These are phyloP conservation scores for Drosophila equinoxialis DNA, from an alignment of 1,140 invertebrate species.

Conservation along the genomic window DNA sequence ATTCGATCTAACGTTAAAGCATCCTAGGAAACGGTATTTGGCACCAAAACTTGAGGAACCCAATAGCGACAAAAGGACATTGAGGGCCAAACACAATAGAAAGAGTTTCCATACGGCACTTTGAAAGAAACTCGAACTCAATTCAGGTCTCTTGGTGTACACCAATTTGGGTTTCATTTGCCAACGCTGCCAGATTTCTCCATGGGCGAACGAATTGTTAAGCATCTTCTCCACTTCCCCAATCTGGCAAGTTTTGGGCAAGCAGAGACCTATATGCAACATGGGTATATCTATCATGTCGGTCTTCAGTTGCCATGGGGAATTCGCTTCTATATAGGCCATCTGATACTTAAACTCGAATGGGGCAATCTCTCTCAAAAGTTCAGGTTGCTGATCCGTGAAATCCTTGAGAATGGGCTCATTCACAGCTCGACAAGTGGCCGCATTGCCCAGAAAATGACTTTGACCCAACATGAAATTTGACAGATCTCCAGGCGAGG, in stretches of 20 bases:
- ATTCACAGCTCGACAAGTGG: conserved; percentile 38
- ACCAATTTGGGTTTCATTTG: conserved; percentile 29
- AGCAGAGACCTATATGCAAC: conserved; percentile 54
- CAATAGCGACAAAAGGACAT: conserved; percentile 8
- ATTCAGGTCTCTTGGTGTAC: no score
- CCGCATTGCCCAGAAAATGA: conserved; percentile 51
- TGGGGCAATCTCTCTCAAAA: conserved; percentile 26
- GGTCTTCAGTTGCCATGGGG: conserved; percentile 20
- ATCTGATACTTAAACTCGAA: conserved; percentile 43
- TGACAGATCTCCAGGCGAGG: conserved; percentile 40
- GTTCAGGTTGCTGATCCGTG: not conserved
- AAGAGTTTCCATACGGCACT: conserved; percentile 19
- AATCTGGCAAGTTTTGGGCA: conserved; percentile 36
- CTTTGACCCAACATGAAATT: conserved; percentile 50
- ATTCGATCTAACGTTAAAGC: conserved; percentile 45
- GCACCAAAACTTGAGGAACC: not conserved
- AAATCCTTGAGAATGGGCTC: conserved; percentile 15
- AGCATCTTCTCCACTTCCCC: conserved; percentile 41
- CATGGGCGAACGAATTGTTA: not conserved
- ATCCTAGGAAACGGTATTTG: not conserved
- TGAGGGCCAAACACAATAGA: not conserved
- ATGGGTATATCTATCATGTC: not conserved
- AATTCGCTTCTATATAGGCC: conserved; percentile 46
- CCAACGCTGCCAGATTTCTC: not conserved
- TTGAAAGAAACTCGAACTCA: conserved; percentile 9